Evolutionary conservation across 30 jellyfish, hydroid and myxozoan species (phyloP).

Genomic region (Hydractinia symbiolongicarpus): DNA sequence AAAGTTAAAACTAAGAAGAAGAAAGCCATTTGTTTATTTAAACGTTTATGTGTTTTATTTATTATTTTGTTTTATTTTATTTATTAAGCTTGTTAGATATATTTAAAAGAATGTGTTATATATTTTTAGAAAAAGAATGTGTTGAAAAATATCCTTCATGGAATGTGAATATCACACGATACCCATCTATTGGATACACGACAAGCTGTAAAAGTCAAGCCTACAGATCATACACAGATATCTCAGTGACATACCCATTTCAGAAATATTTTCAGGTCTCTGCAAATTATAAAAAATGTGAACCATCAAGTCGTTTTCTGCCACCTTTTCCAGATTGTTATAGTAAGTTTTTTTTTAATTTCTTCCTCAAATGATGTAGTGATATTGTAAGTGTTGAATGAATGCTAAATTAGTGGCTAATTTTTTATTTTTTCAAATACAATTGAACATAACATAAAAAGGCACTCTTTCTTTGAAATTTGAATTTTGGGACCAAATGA

Average conservation of each 20-base stretch:
- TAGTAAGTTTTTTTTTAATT: neutral
- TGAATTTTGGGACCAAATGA: neutral
- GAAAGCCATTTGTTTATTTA: too few relatives aligned
- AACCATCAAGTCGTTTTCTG: neutral
- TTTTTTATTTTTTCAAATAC: neutral
- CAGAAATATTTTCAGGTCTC: too few relatives aligned
- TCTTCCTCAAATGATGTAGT: neutral
- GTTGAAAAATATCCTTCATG: constrained; percentile 1
- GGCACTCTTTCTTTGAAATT: neutral
- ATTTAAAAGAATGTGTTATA: neutral
- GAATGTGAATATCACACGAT: neutral
- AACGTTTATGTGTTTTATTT: too few relatives aligned
- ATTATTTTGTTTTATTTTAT: too few relatives aligned
- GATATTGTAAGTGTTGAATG: neutral
- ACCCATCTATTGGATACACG: too few relatives aligned
- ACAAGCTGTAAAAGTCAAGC: too few relatives aligned
- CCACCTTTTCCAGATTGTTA: constrained; percentile 5
- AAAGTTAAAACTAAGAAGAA: too few relatives aligned
- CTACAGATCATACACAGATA: too few relatives aligned
- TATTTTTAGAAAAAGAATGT: neutral
- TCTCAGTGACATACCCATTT: too few relatives aligned
- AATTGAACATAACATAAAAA: neutral
- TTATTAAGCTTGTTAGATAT: too few relatives aligned
- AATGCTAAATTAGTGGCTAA: neutral
- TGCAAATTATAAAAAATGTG: neutral